Percentiles rank a stretch among this genome's conserved stretches.
Evolutionary conservation across 2,797 vertebrate species (phyloP).

Genomic region (Liparis tanakae): DNA sequence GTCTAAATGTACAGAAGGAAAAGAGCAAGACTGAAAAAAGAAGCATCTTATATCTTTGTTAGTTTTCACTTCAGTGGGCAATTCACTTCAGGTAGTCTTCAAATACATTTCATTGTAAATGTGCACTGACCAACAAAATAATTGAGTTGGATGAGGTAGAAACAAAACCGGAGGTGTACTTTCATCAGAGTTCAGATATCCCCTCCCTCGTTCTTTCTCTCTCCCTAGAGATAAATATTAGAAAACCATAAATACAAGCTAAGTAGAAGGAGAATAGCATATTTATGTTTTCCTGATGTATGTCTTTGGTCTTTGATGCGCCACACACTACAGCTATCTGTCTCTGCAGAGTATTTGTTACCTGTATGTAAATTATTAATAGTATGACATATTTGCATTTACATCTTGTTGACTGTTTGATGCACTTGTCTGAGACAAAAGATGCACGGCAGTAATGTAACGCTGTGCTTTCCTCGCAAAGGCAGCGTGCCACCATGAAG

Average conservation of each 20-base stretch:
- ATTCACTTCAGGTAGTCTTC: slow-evolving; percentile 46
- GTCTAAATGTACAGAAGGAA: slow-evolving; percentile 45
- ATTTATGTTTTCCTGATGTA: slow-evolving; percentile 54
- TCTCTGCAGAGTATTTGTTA: slow-evolving; percentile 51
- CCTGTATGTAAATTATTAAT: slow-evolving; percentile 66
- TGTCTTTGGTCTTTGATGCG: slow-evolving; percentile 32
- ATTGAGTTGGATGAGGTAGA: slow-evolving; percentile 21
- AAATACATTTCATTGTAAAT: slow-evolving; percentile 48
- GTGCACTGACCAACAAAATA: slow-evolving; percentile 50
- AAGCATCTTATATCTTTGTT: slow-evolving; percentile 16
- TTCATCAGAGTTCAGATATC: slow-evolving; percentile 26
- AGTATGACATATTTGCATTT: slow-evolving; percentile 59
- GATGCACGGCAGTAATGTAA: slow-evolving; percentile 43
- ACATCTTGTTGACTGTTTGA: slow-evolving; percentile 58
- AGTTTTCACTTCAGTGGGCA: slow-evolving; percentile 35
- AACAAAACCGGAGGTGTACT: slow-evolving; percentile 28
- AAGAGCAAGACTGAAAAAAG: slow-evolving; percentile 21
- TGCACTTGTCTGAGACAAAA: slow-evolving; percentile 54
- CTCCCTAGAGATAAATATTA: background rate
- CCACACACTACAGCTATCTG: slow-evolving; percentile 62
- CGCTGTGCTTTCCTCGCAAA: slow-evolving; percentile 44
- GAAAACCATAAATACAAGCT: too few species aligned
- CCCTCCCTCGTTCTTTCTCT: background rate
- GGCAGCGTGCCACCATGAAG: slow-evolving; percentile 47
- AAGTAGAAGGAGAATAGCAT: slow-evolving; percentile 25